These are phyloP conservation scores for Nomada hirtipes DNA, from an alignment of 2,888 invertebrate genomes.

Conservation along the genomic window DNA sequence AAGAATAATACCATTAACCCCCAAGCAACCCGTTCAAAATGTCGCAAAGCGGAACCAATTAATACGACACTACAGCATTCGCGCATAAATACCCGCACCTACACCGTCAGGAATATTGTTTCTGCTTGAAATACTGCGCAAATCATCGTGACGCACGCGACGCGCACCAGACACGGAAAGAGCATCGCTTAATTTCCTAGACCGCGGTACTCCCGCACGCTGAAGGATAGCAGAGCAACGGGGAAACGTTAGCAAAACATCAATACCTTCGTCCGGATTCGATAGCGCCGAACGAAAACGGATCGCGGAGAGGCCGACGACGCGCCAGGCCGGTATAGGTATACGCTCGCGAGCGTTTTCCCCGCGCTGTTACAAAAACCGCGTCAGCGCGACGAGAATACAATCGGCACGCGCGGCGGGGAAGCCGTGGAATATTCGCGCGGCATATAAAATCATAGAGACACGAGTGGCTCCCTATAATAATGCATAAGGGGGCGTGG, in stretches of 20 bases:
- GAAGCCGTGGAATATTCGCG: constrained; percentile 71
- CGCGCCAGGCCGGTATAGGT: neutral
- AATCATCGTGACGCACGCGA: neutral
- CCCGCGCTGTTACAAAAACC: constrained; percentile 46
- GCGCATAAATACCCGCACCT: too few species aligned
- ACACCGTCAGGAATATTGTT: too few species aligned
- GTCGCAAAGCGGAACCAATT: too few species aligned
- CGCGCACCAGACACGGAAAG: neutral
- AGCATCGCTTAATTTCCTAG: neutral
- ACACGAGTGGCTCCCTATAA: constrained; percentile 80
- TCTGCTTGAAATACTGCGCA: too few species aligned
- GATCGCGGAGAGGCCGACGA: constrained; percentile 24
- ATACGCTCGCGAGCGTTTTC: constrained; percentile 29
- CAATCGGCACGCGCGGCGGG: constrained; percentile 77
- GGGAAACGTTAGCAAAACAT: neutral
- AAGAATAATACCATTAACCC: too few species aligned
- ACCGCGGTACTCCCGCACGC: neutral
- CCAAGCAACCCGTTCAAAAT: fast-evolving
- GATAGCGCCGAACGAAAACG: constrained; percentile 26
- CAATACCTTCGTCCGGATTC: constrained; percentile 3
- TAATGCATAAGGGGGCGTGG: constrained; percentile 84
- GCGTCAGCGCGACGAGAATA: constrained; percentile 69
- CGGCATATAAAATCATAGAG: constrained; percentile 83
- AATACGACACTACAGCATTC: too few species aligned
- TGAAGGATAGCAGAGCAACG: neutral